Base-by-base conservation (phyloP, 2,797 vertebrate species). In the Amblyopsis hoosieri region DNA sequence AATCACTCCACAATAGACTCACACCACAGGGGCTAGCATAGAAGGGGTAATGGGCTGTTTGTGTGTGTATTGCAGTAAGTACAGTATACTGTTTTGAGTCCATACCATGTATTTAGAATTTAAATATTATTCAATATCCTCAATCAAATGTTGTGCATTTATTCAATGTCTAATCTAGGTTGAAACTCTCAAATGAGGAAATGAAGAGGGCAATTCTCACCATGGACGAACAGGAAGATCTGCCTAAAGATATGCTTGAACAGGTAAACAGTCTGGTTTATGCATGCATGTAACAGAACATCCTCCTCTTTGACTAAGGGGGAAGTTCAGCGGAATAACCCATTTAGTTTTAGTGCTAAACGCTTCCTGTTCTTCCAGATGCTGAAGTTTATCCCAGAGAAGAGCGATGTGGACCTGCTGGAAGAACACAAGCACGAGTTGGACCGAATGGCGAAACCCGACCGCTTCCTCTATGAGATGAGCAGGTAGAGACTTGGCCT, bases 211-310 rank as follows among this genome's bases (percentile, higher is more conserved):
- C 97, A 0, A 99, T 99, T 86, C 85, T 99, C 72, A 96, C 96
- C 0, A 99, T 99, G 98, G 98, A 99, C 0, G 98, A 99, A 66
- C 98, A 99, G 72, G 98, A 99, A 80, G 98, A 99, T 82, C 94
- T 99, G 55, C 96, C 98, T 0, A 99, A 98, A 84, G 98, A 99
- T 86, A 99, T 99, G 98, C 85, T 99, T 85, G 98, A 99, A 83
- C 98, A 99, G 96, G 98, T 99, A 75, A n/a, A 45, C 23, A 45
- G 1, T 47, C 61, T 12, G 4, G 15, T 19, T 53, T 17, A 3
- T 9, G 37, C 8, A 5, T 9, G 37, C 37, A 42, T 6, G 37
- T 42, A 1, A 42, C 37, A 42, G 37, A 42, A 8, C 37, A 9
- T 42, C 4, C 8, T 42, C 7, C 2, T 9, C 37, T 7, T 42